Conservation (phyloP, 1,140 invertebrate genomes). For the Mercenaria mercenaria region DNA sequence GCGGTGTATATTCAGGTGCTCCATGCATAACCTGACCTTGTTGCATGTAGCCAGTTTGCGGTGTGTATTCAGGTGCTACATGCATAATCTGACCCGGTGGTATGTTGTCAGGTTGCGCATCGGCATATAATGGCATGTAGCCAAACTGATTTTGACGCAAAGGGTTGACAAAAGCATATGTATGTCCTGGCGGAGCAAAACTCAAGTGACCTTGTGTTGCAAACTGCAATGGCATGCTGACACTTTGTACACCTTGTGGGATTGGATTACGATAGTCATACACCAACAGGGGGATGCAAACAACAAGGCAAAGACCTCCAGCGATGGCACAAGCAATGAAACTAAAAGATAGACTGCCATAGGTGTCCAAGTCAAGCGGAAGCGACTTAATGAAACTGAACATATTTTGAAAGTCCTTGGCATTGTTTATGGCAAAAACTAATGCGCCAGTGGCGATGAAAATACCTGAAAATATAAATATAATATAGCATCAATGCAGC, state of each 20-base stretch:
- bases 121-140: not conserved
- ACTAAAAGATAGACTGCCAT: not conserved
- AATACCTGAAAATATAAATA: no score
- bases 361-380: not conserved
- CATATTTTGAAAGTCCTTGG: not conserved
- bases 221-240: not conserved
- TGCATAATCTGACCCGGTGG: not conserved
- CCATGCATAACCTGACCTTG: no score
- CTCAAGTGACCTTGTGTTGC: not conserved
- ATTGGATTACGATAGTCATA: not conserved
- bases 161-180: not conserved
- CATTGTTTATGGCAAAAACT: not conserved
- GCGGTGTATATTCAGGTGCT: no score
- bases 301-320: not conserved
- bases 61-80: not conserved
- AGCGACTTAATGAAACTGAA: not conserved
- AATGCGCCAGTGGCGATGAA: not conserved
- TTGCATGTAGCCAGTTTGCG: no score
- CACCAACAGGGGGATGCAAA: not conserved
- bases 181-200: not conserved
- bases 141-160: not conserved
- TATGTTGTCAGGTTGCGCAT: not conserved
- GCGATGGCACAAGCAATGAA: not conserved
- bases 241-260: not conserved
- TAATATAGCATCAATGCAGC: no score